phyloP scores from a whole-genome alignment of 1,140 invertebrate genomes.

The Panulirus ornatus region DNA sequence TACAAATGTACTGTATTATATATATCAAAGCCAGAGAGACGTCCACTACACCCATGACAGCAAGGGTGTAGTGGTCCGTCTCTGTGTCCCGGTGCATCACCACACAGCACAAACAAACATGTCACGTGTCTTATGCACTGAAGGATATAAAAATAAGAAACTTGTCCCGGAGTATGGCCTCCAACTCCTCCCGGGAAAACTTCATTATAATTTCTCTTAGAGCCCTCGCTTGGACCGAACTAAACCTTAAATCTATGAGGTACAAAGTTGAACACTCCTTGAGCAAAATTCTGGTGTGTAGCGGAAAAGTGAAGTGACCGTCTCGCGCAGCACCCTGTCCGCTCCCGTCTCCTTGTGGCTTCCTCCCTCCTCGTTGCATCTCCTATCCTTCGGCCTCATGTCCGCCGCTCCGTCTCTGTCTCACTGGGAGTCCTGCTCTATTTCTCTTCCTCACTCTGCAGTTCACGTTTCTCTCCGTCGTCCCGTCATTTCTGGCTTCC shows the following conservation, averaged over 20 bases:
- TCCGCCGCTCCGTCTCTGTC: too few relatives aligned
- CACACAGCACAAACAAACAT: not conserved
- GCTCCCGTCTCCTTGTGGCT: too few relatives aligned
- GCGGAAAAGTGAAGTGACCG: not conserved
- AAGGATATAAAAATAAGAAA: not conserved
- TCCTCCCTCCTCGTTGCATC: not conserved
- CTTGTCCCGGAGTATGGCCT: not conserved
- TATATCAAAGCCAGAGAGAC: not conserved
- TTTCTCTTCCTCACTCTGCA: too few relatives aligned
- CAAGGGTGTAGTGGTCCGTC: not conserved
- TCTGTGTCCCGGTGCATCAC: not conserved
- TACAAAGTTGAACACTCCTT: conserved; percentile 12
- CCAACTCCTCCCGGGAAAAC: too few relatives aligned
- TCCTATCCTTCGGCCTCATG: too few relatives aligned
- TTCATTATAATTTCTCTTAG: too few relatives aligned
- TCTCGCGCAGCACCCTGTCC: not conserved
- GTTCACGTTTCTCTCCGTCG: too few relatives aligned
- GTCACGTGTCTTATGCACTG: not conserved
- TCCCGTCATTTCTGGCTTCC: too few relatives aligned
- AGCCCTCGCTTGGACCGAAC: too few relatives aligned
- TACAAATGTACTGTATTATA: conserved; percentile 12
- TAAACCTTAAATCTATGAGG: not conserved
- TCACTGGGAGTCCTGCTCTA: too few relatives aligned
- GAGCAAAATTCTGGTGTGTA: conserved; percentile 15
- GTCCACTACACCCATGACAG: not conserved